A percentile compares a stretch with the other conserved stretches of the same genome.
Evolutionary conservation across 2,113 vertebrate genomes (phyloP).

Genomic region (Donacobius atricapilla): DNA sequence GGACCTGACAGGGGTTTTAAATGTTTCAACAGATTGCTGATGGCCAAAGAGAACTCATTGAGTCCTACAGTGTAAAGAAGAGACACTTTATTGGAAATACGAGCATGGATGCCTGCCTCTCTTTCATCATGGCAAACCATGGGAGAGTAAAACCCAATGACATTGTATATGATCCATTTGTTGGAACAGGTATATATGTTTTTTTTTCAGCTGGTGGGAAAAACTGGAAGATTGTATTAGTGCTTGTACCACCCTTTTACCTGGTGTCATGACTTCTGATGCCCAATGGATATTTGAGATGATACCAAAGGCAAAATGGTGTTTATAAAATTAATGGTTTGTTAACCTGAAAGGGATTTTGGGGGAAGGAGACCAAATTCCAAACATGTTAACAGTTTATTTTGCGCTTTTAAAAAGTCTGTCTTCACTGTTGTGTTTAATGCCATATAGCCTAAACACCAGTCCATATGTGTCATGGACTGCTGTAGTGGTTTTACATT

Average conservation of each 20-base stretch:
- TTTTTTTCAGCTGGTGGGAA: background rate
- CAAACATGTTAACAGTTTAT: background rate
- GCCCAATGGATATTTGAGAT: background rate
- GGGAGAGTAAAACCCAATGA: slow-evolving; percentile 91
- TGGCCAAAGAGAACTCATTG: slow-evolving; percentile 87
- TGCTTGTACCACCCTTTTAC: background rate
- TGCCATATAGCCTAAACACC: background rate
- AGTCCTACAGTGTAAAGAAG: slow-evolving; percentile 92
- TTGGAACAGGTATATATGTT: slow-evolving; percentile 89
- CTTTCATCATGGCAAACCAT: slow-evolving; percentile 97
- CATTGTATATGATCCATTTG: slow-evolving; percentile 95
- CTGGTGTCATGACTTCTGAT: background rate
- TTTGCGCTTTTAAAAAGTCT: background rate
- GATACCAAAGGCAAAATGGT: background rate
- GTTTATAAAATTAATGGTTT: background rate
- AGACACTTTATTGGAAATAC: slow-evolving; percentile 99
- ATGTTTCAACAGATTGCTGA: slow-evolving; percentile 85
- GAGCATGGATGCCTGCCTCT: slow-evolving; percentile 95
- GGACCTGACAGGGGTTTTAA: background rate
- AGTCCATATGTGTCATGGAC: fast-evolving
- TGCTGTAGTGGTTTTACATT: too few species aligned
- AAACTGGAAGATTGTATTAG: background rate
- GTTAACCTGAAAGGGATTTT: background rate
- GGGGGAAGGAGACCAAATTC: background rate
- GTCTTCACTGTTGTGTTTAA: background rate